Evolutionary conservation across 2,797 vertebrate species (phyloP).

Genomic region (Eurystomus glaucurus): DNA sequence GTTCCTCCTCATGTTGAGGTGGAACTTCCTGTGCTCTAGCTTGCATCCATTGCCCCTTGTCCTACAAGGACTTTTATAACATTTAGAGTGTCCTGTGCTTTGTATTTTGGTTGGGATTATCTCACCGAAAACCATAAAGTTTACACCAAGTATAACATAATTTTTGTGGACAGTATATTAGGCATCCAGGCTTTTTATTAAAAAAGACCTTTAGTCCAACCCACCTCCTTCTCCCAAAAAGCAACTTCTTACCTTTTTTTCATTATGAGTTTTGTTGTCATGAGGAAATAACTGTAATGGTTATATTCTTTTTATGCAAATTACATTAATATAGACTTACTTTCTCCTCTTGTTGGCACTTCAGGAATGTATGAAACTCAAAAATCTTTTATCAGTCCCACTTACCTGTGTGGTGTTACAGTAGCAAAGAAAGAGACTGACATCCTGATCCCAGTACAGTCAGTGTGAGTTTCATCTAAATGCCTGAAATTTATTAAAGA

Average conservation of each 20-base stretch:
- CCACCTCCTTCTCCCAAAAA: neutral
- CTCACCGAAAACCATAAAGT: neutral
- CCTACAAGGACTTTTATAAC: neutral
- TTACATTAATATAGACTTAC: neutral
- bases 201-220: neutral
- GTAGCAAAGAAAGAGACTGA: neutral
- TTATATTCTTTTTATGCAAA: neutral
- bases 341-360: neutral
- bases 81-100: neutral
- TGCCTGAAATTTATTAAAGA: neutral
- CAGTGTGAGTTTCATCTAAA: neutral
- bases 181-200: neutral
- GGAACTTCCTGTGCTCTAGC: too few relatives aligned
- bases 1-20: too few relatives aligned
- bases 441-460: neutral
- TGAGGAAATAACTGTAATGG: neutral
- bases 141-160: neutral
- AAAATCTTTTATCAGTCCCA: neutral
- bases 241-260: neutral
- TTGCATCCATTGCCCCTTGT: too few relatives aligned
- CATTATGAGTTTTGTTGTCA: neutral
- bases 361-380: neutral
- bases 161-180: fast-evolving
- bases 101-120: neutral
- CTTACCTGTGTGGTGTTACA: neutral